phyloP scores from a whole-genome alignment of 2,797 vertebrate species.

The Rhinatrema bivittatum region DNA sequence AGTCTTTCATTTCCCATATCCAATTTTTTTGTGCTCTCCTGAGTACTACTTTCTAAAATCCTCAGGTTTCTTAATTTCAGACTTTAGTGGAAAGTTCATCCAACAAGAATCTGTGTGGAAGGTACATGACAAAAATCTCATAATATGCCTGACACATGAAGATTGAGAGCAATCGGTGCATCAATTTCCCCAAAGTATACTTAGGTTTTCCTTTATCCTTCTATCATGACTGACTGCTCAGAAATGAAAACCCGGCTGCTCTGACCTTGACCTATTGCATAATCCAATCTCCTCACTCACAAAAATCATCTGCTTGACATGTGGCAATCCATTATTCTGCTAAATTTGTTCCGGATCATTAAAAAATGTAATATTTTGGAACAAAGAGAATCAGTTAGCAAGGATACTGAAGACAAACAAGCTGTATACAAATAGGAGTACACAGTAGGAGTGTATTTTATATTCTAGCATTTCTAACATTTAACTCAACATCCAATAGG shows the following conservation, averaged over 20 bases:
- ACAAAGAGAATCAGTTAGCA: neutral
- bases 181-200: neutral
- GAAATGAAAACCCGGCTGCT: neutral
- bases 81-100: neutral
- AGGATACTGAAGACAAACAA: neutral
- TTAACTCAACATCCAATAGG: neutral
- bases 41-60: too few relatives aligned
- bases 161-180: conserved; percentile 8
- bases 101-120: conserved; percentile 9
- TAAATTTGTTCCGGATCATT: neutral
- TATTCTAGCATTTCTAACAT: neutral
- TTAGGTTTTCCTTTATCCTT: conserved; percentile 5
- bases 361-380: neutral
- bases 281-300: neutral
- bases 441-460: neutral
- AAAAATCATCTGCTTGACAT: neutral
- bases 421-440: neutral
- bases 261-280: conserved; percentile 2
- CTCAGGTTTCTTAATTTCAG: too few relatives aligned
- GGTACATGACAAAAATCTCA: neutral
- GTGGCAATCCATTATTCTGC: neutral
- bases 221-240: neutral
- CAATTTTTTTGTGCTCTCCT: too few relatives aligned
- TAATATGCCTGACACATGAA: conserved; percentile 6
- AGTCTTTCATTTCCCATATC: too few relatives aligned